Evolutionary conservation across 2,888 invertebrate species (phyloP), one percentile per base, ranked within the genome.

Genomic region (Graphium colonna): DNA sequence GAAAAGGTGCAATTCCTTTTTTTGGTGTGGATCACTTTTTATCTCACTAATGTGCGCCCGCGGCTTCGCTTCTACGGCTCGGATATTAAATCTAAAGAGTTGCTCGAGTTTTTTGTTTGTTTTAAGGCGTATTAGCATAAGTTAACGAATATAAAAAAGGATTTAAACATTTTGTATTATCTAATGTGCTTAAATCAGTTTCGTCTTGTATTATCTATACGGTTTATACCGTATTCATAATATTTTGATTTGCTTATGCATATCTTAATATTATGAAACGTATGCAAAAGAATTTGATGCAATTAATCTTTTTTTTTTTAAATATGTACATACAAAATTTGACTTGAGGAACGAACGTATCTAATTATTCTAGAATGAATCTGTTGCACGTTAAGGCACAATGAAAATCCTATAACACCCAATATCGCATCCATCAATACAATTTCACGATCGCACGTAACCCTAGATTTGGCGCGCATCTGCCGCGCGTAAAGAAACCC

Each of bases 1-100:
- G 83, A 83, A 88, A 88, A 89, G 88, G 85, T 88, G 86, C 88
- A 83, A 86, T 87, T 82, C 79, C 52, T 63, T 75, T 77, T 82
- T 82, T 84, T 54, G 49, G 43, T 61, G 68, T 71, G 62, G 56
- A 68, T 66, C 61, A 63, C 70, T 82, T 86, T 86, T 83, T 83
- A 73, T 81, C 69, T 73, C 66, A 33, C 33, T 33, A 33, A 75
- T 79, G 80, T 80, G 26, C 36, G 38, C 16, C 9, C 21, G 26
- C 43, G 41, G 21, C 44, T 38, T 17, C 36, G 28, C 38, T n/a
- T n/a, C n/a, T n/a, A n/a, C 38, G 12, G 38, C 13, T 33, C 36
- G 1, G 15, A 50, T 36, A 36, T 50, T 36, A 43, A 43, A 36
- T 43, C 15, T 12, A 43, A 39, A 26, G 16, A 33, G 21, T 42